These are phyloP conservation scores for Pollenia griseotomentosa DNA, from an alignment of 2,888 invertebrate species.

Conservation along the genomic window DNA sequence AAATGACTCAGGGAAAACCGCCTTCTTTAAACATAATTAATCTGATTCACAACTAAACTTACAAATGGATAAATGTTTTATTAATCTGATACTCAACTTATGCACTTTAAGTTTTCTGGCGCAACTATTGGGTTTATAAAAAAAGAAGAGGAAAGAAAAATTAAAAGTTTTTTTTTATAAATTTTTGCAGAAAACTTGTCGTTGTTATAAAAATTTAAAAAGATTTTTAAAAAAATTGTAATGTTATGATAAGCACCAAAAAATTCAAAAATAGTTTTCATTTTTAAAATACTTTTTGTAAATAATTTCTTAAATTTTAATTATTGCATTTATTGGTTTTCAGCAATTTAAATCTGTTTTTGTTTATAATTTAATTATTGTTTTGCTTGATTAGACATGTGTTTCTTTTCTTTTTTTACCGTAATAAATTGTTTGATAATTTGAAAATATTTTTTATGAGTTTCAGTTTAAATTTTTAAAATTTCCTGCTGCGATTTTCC, in stretches of 20 bases:
- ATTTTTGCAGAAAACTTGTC: too few relatives aligned
- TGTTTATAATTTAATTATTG: constrained; percentile 8
- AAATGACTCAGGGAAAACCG: neutral
- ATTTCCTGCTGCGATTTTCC: constrained; percentile 48
- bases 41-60: too few relatives aligned
- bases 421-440: constrained; percentile 16
- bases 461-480: constrained; percentile 26
- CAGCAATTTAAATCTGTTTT: neutral
- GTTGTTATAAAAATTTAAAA: too few relatives aligned
- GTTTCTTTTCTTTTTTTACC: neutral
- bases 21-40: neutral
- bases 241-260: neutral
- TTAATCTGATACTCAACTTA: too few relatives aligned
- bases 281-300: neutral
- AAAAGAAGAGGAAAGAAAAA: too few relatives aligned
- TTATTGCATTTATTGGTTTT: constrained; percentile 6
- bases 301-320: neutral
- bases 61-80: too few relatives aligned
- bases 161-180: too few relatives aligned
- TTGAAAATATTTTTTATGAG: constrained; percentile 40
- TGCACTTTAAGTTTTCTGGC: too few relatives aligned
- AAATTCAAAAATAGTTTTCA: neutral
- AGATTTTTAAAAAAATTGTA: too few relatives aligned
- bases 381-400: constrained; percentile 25
- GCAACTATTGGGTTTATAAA: too few relatives aligned